Evolutionary conservation across 2,113 vertebrate genomes (phyloP), one percentile per base, ranked within the genome.

Genomic region (Oryzias celebensis): DNA sequence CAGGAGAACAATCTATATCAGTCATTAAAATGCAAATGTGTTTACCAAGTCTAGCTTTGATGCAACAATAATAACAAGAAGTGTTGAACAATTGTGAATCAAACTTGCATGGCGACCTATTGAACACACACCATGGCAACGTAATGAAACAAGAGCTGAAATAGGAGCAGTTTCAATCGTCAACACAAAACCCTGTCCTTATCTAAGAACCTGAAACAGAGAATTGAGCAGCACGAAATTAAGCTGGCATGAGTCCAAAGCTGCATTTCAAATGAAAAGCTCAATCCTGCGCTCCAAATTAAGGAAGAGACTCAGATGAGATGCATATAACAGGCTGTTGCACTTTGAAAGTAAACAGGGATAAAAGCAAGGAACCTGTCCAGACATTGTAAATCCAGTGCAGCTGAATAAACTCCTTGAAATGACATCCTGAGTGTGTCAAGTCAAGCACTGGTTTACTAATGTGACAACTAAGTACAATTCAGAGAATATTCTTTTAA

Each of bases 1-100:
- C 71, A 65, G 41, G 50, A 65, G 68, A 81, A 80, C 80, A 77
- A 87, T 88, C 88, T 73, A 87, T 82, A 88, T 82, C 76, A 77
- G 71, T 85, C 82, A 83, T 90, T 88, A 88, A 87, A 83, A 89
- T 87, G 85, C 82, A 87, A 84, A 85, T 88, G 83, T 80, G 70
- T 81, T 87, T 77, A 87, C 83, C 75, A 55, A 78, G 80, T 76
- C 71, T 52, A 44, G 72, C 83, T 84, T 81, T 81, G 81, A 83
- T 84, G 80, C 75, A n/a, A 60, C 82, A 55, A 68, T 77, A 85
- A 88, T 75, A 81, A 83, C 81, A 82, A 85, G 58, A 77, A 81
- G 69, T 73, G 78, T 81, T 79, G 73, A 80, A 80, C 81, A 75
- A 84, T 85, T 75, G 45, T 76, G 81, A 82, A 83, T 89, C 73